Base-by-base conservation (phyloP, 2,113 vertebrate genomes). In the Lepus americanus region DNA sequence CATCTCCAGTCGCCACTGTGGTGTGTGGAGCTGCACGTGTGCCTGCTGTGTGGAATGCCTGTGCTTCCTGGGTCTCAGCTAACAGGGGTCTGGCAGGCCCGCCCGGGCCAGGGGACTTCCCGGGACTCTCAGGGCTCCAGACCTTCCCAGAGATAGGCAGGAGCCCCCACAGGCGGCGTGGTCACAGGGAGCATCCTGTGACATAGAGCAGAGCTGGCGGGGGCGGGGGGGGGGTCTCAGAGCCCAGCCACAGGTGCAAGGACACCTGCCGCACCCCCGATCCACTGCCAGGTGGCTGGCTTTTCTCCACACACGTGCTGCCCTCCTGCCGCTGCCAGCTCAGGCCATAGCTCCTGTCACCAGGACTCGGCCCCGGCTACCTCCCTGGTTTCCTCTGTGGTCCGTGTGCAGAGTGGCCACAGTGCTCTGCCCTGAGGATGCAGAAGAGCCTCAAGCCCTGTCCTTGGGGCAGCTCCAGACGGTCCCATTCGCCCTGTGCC, bases 61-160 rank as follows among this genome's bases (percentile, higher is more conserved):
- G 31, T 5, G 7, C 55, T 59, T 59, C 55, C 12, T 4, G 19
- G 55, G 14, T 86, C 89, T 94, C 70, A 19, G 51, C 23, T 27
- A 6, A 70, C 78, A 81, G 88, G 93, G 64, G 70, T 16, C 64
- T 67, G 33, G 92, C 83, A 83, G 89, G 59, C 77, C 85, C 78
- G 44, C 77, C 85, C 78, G 59, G 70, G 77, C 66, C 49, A 22
- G 49, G 51, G 51, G 66, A 49, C n/a, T 90, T 90, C 92, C 72
- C 81, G 66, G 86, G 70, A 77, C 33, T 61, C 73, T 23, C 25
- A 55, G 77, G 44, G 63, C 66, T 92, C 88, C 91, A 96, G 94
- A 92, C 86, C 89, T 86, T 87, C 78, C 91, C 78, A 91, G 85
- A 94, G 86, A 86, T 81, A 31, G 51, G 90, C 69, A 76, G 81